Evolutionary conservation across 2,113 vertebrate species (phyloP), one percentile per base, ranked within the genome.

Genomic region (Psephotus haematonotus): DNA sequence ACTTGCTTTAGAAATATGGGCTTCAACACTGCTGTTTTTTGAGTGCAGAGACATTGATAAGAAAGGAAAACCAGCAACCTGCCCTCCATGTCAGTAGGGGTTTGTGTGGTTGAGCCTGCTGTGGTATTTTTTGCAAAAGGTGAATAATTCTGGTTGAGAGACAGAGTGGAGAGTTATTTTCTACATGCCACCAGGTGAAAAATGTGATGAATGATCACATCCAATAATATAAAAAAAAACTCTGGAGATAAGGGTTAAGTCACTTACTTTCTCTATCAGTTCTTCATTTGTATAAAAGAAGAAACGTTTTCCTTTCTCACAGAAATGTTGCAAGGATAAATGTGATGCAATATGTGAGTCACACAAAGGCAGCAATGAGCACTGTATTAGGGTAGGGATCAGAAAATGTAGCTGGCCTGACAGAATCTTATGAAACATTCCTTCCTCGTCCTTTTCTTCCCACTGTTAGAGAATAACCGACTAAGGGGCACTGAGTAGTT

Each of bases 141-240:
- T 90, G 63, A 92, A 68, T 92, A 94, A 95, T 92, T 92, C 83
- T 92, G 46, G 50, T 79, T 91, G 50, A 92, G 88, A 87, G 91
- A 47, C 39, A 69, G 65, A 79, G 65, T 79, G 82, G 44, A 91
- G 86, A 90, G 50, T 89, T 96, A 85, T 92, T 93, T 96, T 90
- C 63, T 70, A 44, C 72, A 67, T 78, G 50, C 69, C 79, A 74
- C 68, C 64, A 93, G 91, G 72, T 86, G 55, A 95, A 95, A 93
- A 91, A 91, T 60, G 39, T 88, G 82, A 78, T 68, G 88, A 60
- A 83, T 86, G 91, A 90, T 86, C 6, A 10, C 60, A 39, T 91
- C 33, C 76, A 89, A 86, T 86, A 84, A 43, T 29, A 68, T 84
- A 95, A 88, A 83, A 92, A 92, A 94, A 86, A 88, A 44, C 59